Conservation (phyloP, 2,113 vertebrate genomes). For the Rostratula benghalensis region DNA sequence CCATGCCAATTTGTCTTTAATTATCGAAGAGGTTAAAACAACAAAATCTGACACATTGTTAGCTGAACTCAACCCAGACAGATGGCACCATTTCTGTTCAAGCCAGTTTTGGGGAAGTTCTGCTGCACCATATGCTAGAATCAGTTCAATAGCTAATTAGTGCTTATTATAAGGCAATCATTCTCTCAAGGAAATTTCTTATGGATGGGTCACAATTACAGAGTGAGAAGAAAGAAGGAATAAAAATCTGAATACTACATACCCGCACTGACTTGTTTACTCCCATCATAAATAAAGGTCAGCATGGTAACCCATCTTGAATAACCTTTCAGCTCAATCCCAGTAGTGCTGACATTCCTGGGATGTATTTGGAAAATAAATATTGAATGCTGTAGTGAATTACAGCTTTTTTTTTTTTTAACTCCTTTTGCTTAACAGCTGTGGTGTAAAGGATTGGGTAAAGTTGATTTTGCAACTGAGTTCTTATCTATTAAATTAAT, state of each 20-base stretch:
- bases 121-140: constrained; percentile 23
- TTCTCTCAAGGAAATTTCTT: constrained; percentile 15
- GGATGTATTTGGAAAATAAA: constrained; percentile 16
- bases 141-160: constrained; percentile 39
- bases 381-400: not conserved
- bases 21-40: not conserved
- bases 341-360: constrained; percentile 47
- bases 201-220: not conserved
- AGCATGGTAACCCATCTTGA: not conserved
- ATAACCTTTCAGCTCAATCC: constrained; percentile 50
- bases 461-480: not conserved
- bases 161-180: not conserved
- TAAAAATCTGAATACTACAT: not conserved
- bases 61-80: constrained; percentile 10
- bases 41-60: constrained; percentile 35
- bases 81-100: not conserved
- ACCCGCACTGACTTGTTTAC: not conserved
- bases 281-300: constrained; percentile 43
- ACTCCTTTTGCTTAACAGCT: not conserved
- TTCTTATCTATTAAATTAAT: not conserved
- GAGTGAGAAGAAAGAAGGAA: not conserved
- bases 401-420: not conserved
- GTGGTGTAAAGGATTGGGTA: not conserved
- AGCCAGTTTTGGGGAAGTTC: constrained; percentile 24
- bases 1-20: constrained; percentile 3